phyloP scores from a whole-genome alignment of 2,113 vertebrate species.

The Guaruba guarouba region DNA sequence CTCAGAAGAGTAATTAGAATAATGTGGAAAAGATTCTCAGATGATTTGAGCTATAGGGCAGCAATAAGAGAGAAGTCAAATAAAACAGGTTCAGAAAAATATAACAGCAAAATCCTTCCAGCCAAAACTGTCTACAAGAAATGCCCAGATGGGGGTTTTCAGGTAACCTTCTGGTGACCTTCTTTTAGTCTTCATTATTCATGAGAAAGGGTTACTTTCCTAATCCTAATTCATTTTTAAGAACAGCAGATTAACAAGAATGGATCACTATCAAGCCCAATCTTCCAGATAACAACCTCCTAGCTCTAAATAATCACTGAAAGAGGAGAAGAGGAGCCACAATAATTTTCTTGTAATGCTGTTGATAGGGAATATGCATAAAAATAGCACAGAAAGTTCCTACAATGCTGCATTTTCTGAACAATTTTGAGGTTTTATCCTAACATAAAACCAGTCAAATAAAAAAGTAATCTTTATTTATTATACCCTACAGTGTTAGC shows the following conservation, averaged over 20 bases:
- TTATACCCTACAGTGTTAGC: slow-evolving; percentile 20
- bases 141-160: not conserved
- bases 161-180: not conserved
- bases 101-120: not conserved
- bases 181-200: not conserved
- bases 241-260: slow-evolving; percentile 23
- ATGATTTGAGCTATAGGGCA: not conserved
- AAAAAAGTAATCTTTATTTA: slow-evolving; percentile 28
- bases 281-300: not conserved
- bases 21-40: not conserved
- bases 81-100: not conserved
- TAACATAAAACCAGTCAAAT: slow-evolving; percentile 18
- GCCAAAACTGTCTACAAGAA: not conserved
- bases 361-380: not conserved
- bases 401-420: slow-evolving; percentile 2
- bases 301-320: slow-evolving; percentile 17
- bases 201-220: not conserved
- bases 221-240: slow-evolving; percentile 36
- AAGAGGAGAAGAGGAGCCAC: not conserved
- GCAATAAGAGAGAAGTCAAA: not conserved
- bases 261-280: not conserved
- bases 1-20: not conserved
- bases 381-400: slow-evolving; percentile 9
- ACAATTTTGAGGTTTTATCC: not conserved
- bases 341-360: not conserved